These are phyloP conservation scores for Amphiura filiformis DNA, from an alignment of 35 echinoderm and acorn worm genomes.

Conservation along the genomic window DNA sequence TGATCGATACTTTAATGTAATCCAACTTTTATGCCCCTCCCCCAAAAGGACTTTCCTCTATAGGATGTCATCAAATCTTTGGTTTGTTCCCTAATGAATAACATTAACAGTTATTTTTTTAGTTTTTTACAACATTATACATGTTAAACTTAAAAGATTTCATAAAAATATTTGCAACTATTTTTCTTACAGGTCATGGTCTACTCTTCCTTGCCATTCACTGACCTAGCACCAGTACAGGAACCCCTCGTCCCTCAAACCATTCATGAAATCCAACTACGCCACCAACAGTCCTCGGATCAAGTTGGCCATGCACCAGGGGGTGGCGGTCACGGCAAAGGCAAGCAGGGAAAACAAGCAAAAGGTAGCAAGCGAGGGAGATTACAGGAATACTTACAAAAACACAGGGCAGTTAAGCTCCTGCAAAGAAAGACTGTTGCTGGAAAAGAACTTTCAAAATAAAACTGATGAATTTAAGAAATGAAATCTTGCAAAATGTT, in stretches of 20 bases:
- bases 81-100: no score
- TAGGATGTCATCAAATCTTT: no score
- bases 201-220: conserved; percentile 92
- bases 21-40: no score
- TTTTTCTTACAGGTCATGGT: no score
- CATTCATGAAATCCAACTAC: conserved; percentile 84
- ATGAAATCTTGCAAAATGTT: no score
- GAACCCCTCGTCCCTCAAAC: conserved; percentile 69
- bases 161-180: no score
- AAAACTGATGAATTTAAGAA: no score
- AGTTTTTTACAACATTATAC: no score
- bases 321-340: conserved; percentile 25
- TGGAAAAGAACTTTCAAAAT: neutral
- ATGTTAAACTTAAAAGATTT: no score
- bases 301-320: conserved; percentile 35
- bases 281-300: conserved; percentile 70
- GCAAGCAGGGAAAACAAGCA: conserved; percentile 14
- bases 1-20: no score
- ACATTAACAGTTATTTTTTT: no score
- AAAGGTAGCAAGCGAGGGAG: conserved; percentile 61
- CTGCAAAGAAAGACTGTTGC: neutral
- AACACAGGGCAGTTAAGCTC: conserved; percentile 70
- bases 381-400: conserved; percentile 76
- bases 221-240: conserved; percentile 80
- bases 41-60: no score